A percentile compares a stretch with the other conserved stretches of the same genome.
Conservation (phyloP, 2,888 invertebrate genomes). For the Athetis lepigone region DNA sequence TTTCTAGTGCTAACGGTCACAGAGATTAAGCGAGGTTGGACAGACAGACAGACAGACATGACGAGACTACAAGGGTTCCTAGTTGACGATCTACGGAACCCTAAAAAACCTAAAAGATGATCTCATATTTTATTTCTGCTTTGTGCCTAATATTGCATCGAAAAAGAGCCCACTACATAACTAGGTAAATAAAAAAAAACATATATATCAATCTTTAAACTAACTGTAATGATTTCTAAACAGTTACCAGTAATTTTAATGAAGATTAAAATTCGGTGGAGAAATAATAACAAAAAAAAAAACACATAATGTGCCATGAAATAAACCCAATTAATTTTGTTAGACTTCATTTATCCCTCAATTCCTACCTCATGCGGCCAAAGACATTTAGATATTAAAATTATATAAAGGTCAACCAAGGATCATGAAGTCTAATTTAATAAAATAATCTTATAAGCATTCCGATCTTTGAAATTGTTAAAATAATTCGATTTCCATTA, state of each 20-base stretch:
- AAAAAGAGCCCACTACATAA: slow-evolving; percentile 14
- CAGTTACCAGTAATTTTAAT: slow-evolving; percentile 1
- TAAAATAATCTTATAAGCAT: slow-evolving; percentile 67
- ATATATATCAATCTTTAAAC: too few species aligned
- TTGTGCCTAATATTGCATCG: neutral
- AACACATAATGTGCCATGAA: neutral
- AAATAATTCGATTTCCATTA: slow-evolving; percentile 70
- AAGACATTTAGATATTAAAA: slow-evolving; percentile 38
- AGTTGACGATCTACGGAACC: too few species aligned
- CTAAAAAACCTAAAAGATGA: neutral
- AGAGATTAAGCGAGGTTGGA: too few species aligned
- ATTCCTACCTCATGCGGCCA: slow-evolving; percentile 1
- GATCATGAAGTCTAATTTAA: slow-evolving; percentile 61
- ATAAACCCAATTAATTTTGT: neutral
- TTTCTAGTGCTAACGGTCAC: too few species aligned
- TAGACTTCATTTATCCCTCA: neutral
- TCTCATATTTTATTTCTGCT: slow-evolving; percentile 1
- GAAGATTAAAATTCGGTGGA: neutral
- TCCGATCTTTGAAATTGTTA: slow-evolving; percentile 62
- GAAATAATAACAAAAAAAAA: neutral
- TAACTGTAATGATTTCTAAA: slow-evolving; percentile 22
- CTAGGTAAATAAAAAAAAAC: slow-evolving; percentile 32
- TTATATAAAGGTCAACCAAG: slow-evolving; percentile 54
- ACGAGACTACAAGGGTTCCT: too few species aligned
- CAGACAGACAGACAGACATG: too few species aligned